Evolutionary conservation across 1,140 invertebrate species (phyloP).

Genomic region (Branchinecta lindahli): DNA sequence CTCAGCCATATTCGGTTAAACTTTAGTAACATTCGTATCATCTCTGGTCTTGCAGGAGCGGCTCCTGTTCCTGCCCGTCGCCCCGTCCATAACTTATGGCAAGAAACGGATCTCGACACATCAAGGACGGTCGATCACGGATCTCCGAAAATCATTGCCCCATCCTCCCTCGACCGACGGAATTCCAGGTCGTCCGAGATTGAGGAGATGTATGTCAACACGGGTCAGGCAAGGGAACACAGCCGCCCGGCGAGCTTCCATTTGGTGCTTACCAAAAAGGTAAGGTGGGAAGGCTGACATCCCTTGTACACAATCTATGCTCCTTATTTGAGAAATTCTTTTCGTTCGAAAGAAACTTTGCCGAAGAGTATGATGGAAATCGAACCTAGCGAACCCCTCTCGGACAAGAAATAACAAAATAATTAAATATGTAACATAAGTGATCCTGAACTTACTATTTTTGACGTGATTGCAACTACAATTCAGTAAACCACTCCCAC

Average conservation of each 20-base stretch:
- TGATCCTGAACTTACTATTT: too few species aligned
- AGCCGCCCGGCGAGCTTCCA: slow-evolving; percentile 15
- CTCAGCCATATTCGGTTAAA: too few species aligned
- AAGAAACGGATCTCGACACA: slow-evolving; percentile 77
- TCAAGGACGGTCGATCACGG: slow-evolving; percentile 48
- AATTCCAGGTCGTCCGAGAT: neutral
- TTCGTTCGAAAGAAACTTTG: too few species aligned
- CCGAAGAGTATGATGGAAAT: too few species aligned
- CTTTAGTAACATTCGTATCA: too few species aligned
- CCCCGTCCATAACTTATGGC: slow-evolving; percentile 42
- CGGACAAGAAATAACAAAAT: too few species aligned
- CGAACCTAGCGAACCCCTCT: too few species aligned
- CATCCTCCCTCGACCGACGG: slow-evolving; percentile 1
- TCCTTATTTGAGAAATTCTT: too few species aligned
- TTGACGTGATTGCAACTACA: too few species aligned
- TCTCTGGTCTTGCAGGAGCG: slow-evolving; percentile 23
- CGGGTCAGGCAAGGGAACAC: slow-evolving; percentile 23
- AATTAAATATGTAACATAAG: too few species aligned
- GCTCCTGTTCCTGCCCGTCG: slow-evolving; percentile 28
- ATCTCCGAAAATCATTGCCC: neutral
- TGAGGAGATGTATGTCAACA: slow-evolving; percentile 32
- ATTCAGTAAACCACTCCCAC: too few species aligned
- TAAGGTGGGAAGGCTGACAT: neutral
- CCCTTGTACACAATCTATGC: neutral
- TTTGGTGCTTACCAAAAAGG: slow-evolving; percentile 4